A percentile compares a stretch with the other conserved stretches of the same genome.
Conservation (phyloP, 2,113 vertebrate species). For the Pitta sordida region DNA sequence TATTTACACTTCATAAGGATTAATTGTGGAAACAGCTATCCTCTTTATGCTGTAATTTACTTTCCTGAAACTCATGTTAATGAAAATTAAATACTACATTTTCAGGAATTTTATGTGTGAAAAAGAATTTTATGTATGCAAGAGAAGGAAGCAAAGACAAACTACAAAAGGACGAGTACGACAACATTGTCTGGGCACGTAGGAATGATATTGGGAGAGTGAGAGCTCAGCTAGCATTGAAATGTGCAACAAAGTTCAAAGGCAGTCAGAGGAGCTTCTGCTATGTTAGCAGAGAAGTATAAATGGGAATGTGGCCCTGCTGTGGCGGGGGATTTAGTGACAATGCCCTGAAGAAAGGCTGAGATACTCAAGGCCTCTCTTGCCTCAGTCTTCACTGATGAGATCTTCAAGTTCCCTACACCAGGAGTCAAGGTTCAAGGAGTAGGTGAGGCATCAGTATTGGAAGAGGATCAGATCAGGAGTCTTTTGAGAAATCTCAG, state of each 20-base stretch:
- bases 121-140: neutral
- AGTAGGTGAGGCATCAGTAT: neutral
- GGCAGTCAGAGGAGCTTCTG: neutral
- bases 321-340: neutral
- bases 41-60: neutral
- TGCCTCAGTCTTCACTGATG: neutral
- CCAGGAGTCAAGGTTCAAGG: neutral
- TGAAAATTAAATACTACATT: neutral
- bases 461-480: neutral
- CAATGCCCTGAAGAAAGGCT: neutral
- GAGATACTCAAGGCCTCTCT: neutral
- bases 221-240: neutral
- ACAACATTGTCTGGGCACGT: neutral
- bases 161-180: neutral
- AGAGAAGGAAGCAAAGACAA: neutral
- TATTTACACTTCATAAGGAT: neutral
- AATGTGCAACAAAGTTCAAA: neutral
- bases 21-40: neutral
- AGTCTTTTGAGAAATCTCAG: neutral
- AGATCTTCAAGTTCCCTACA: neutral
- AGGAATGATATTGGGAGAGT: neutral
- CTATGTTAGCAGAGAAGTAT: neutral
- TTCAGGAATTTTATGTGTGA: neutral
- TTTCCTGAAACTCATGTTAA: neutral
- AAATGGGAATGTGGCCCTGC: neutral